Evolutionary conservation across 2,888 invertebrate genomes (phyloP), one percentile per base, ranked within the genome.

Genomic region (Reticulitermes lucifugus): DNA sequence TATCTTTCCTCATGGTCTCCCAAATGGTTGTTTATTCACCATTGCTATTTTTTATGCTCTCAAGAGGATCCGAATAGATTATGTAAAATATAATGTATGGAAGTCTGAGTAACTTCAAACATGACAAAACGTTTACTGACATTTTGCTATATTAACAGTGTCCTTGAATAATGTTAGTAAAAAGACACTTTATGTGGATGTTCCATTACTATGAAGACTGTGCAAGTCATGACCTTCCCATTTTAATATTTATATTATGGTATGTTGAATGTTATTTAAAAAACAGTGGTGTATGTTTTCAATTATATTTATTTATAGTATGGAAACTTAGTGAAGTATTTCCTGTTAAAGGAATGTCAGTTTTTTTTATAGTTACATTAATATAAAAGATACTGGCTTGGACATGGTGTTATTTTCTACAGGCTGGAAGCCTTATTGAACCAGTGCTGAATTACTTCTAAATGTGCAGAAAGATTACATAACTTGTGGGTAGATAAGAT

Each of bases 251-350:
- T 73, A 73, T 41, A 73, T 73, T 25, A 25, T 79, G 55, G 55
- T 51, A 55, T 79, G 51, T 79, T 79, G 51, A 29, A 79, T 79
- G 79, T 79, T 79, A 55, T 79, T 79, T 79, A 29, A 79, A 22
- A 79, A 35, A 55, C 51, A 51, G 25, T 51, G 77, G 51, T 77
- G 51, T 65, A 25, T 65, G 65, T 65, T 65, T 60, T 65, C n/a
- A 65, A 65, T 65, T 3, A 6, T 73, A 5, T 77, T 77, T 77
- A 21, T 77, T 77, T 77, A 77, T 77, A 77, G 77, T 46, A 46
- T 46, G 43, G 21, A 35, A 10, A 77, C 43, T n/a, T 46, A 77
- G 46, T 77, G 77, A 46, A 73, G 73, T 73, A 43, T n/a, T 51
- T 43, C 43, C 25, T 77, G 77, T 77, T 65, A 25, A 65, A 25